Conservation (phyloP, 2,797 vertebrate genomes). For the Rhynchonycteris naso region DNA sequence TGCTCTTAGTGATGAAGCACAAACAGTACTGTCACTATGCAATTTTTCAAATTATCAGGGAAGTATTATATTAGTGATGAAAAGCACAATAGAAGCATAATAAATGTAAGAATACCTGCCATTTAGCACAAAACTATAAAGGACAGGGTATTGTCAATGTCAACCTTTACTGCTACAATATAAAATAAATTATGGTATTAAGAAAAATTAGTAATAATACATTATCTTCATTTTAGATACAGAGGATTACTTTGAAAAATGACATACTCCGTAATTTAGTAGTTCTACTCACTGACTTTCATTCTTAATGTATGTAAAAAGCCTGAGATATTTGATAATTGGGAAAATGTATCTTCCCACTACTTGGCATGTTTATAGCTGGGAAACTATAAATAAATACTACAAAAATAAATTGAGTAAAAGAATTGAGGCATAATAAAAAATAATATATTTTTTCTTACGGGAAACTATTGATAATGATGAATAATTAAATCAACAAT, state of each 20-base stretch:
- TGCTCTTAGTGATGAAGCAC: constrained; percentile 17
- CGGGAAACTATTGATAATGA: background rate
- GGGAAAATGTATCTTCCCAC: background rate
- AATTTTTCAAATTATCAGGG: constrained; percentile 33
- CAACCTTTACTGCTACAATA: background rate
- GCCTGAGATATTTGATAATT: background rate
- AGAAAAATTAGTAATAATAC: constrained; percentile 20
- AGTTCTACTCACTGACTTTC: background rate
- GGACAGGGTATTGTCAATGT: background rate
- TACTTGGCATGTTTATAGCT: background rate
- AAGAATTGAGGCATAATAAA: background rate
- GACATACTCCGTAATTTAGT: background rate
- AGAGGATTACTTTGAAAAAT: constrained; percentile 54
- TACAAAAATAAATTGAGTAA: background rate
- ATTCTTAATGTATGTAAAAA: constrained; percentile 19
- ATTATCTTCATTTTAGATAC: constrained; percentile 30
- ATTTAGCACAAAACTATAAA: constrained; percentile 33
- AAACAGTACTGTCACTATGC: constrained; percentile 4
- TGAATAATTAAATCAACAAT: constrained; percentile 13
- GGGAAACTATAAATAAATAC: background rate
- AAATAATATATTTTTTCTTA: constrained; percentile 38
- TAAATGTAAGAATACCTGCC: constrained; percentile 37
- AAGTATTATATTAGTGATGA: background rate
- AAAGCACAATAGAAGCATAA: background rate
- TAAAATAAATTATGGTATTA: constrained; percentile 34